These are phyloP conservation scores for Graphium colonna DNA, from an alignment of 2,888 invertebrate genomes.

Conservation along the genomic window DNA sequence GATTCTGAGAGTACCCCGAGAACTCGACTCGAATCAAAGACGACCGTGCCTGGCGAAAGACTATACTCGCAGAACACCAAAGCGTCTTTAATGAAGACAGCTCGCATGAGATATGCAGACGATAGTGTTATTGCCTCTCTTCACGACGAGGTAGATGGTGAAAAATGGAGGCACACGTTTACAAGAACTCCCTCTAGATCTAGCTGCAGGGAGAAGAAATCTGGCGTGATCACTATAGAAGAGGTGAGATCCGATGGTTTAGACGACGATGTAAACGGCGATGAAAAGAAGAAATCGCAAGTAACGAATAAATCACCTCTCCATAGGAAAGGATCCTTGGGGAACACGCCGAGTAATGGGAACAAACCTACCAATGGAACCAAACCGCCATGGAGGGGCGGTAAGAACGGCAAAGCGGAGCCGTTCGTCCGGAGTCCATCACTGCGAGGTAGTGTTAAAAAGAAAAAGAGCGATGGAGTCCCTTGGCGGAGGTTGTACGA, in stretches of 20 bases:
- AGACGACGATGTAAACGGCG: conserved; percentile 59
- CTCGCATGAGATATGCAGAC: conserved; percentile 79
- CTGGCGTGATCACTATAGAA: conserved; percentile 71
- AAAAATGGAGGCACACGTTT: conserved; percentile 59
- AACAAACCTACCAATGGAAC: conserved; percentile 50
- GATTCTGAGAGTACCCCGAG: conserved; percentile 80
- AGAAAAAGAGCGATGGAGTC: conserved; percentile 61
- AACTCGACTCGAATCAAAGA: conserved; percentile 53
- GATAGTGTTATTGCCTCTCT: conserved; percentile 57
- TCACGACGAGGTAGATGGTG: conserved; percentile 69
- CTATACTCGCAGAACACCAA: conserved; percentile 80
- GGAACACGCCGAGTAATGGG: conserved; percentile 49
- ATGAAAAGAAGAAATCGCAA: conserved; percentile 60
- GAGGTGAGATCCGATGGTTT: conserved; percentile 69
- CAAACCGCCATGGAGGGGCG: conserved; percentile 73
- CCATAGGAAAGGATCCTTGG: conserved; percentile 55
- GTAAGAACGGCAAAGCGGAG: conserved; percentile 55
- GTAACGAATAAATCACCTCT: conserved; percentile 46
- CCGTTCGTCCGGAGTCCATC: conserved; percentile 63
- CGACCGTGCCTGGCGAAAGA: conserved; percentile 69
- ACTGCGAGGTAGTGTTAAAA: conserved; percentile 66
- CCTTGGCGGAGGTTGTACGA: conserved; percentile 80
- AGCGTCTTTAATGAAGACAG: conserved; percentile 81
- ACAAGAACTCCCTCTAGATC: conserved; percentile 58
- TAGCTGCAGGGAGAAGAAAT: conserved; percentile 68